Base-by-base conservation (phyloP, 2,113 vertebrate genomes). In the Archilochus colubris region DNA sequence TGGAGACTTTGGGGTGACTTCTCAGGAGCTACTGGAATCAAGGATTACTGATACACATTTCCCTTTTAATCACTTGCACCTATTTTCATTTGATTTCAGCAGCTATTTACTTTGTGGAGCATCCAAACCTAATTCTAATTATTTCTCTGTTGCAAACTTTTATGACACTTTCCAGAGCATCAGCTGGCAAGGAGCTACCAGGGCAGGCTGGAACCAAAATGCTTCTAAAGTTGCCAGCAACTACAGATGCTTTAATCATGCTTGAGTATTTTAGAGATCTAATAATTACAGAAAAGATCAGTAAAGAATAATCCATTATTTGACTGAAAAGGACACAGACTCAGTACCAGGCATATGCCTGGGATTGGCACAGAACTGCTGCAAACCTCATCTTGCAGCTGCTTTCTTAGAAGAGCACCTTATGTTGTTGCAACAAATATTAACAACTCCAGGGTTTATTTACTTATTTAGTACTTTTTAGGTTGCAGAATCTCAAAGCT, bases 361-460 rank as follows among this genome's bases (percentile, higher is more conserved):
- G 51, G 82, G 63, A 38, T 4, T 17, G 62, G 53, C 28, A 28
- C 4, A 6, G 62, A 67, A 61, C 22, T 10, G 1, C 3, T 72
- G 38, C 84, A 88, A 91, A 84, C 24, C 48, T 51, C 69, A 4
- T 1, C 0, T 18, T 19, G 18, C 54, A 51, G 57, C 74, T 0
- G 8, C 66, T 36, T 20, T 4, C 44, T 55, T 3, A 10, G 31
- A 64, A 51, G 61, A 28, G 28, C 66, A 16, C 0, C 0, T 20
- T 14, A 12, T 13, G n/a, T 2, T 50, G 19, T 6, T 10, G 24
- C 25, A 70, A 51, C 21, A 70, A 85, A 64, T 3, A 38, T 22
- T n/a, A 57, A 40, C 11, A 22, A 31, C 8, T 1, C 48, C 38
- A 21, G 0, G 2, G 57, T 10, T 0, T 1, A 61, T 30, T 43